Base-by-base conservation (phyloP, 1,140 invertebrate species). In the Drosophila bocki region DNA sequence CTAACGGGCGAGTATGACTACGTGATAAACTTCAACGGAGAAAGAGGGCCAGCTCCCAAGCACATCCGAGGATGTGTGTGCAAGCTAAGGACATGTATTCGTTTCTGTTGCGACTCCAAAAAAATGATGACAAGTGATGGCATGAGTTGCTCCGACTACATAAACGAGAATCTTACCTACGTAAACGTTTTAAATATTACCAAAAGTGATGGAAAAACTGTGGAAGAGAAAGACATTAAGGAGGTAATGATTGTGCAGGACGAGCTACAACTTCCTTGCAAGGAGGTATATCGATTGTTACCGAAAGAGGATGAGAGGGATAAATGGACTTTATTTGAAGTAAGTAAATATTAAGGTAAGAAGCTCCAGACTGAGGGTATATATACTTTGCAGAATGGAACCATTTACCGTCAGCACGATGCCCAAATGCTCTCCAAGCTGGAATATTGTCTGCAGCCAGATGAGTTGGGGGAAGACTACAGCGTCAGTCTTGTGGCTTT, bases 41-140 rank as follows among this genome's bases (percentile, higher is more conserved):
- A 61, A 3, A 22, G 9, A 6, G 8, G 58, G 3, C 1, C 35
- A 6, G 82, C 75, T 9, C 26, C 65, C n/a, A 45, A 35, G 0
- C 80, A 91, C 17, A 35, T n/a, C 1, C 67, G 90, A 4, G 90
- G 82, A 3, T 91, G 82, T 69, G 53, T 78, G 1, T 91, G 90
- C 35, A 35, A 71, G 26, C 1, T 76, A 7, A 80, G 50, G 39
- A 12, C 50, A 1, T 91, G 90, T 37, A 51, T 91, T 12, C 69
- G 70, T 2, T 81, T 90, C 13, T 91, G 88, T 19, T 90, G 88
- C 53, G 57, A 65, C 26, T 59, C 51, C 1, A 47, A 56, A 11
- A 17, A 42, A 3, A n/a, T 39, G 12, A 29, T 61, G 42, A 2
- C 7, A 11, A n/a, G 15, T n/a, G 8, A 29, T 7, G 3, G 1